phyloP scores from a whole-genome alignment of 2,113 vertebrate genomes.

The Andinoacara biseriatus region DNA sequence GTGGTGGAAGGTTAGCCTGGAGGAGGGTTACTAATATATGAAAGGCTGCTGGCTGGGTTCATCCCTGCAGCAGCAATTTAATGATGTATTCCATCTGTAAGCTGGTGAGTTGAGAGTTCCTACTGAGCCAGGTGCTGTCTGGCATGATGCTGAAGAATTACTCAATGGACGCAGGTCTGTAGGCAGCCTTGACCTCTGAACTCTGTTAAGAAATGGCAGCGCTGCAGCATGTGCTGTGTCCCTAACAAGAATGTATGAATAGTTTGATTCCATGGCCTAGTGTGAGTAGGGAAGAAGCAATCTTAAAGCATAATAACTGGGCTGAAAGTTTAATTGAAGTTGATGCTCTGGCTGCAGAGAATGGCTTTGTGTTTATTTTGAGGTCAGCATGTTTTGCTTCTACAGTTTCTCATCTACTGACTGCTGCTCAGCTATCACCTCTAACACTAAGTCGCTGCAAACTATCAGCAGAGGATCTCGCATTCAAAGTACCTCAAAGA shows the following conservation, averaged over 20 bases:
- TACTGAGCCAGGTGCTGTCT: constrained; percentile 44
- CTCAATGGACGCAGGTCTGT: constrained; percentile 26
- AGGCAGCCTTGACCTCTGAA: constrained; percentile 56
- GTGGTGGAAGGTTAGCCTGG: constrained; percentile 34
- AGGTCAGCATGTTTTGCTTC: constrained; percentile 14
- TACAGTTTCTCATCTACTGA: constrained; percentile 14
- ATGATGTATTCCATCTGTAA: constrained; percentile 51
- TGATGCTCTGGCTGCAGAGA: neutral
- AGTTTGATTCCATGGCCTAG: constrained; percentile 1
- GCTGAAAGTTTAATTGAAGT: constrained; percentile 61
- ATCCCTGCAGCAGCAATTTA: constrained; percentile 62
- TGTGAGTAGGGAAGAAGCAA: constrained; percentile 7
- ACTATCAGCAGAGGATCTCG: constrained; percentile 31
- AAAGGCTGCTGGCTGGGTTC: constrained; percentile 46
- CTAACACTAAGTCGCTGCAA: constrained; percentile 28
- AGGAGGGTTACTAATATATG: constrained; percentile 48
- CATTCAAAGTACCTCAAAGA: constrained; percentile 52
- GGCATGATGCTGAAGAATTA: constrained; percentile 38
- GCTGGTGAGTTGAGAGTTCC: constrained; percentile 20
- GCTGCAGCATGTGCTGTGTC: neutral
- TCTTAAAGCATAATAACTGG: constrained; percentile 38
- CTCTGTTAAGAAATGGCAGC: constrained; percentile 30
- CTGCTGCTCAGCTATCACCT: constrained; percentile 36
- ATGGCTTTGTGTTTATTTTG: constrained; percentile 25
- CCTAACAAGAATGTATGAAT: constrained; percentile 1